Evolutionary conservation across 2,113 vertebrate species (phyloP).

Genomic region (Tylochromis polylepis): DNA sequence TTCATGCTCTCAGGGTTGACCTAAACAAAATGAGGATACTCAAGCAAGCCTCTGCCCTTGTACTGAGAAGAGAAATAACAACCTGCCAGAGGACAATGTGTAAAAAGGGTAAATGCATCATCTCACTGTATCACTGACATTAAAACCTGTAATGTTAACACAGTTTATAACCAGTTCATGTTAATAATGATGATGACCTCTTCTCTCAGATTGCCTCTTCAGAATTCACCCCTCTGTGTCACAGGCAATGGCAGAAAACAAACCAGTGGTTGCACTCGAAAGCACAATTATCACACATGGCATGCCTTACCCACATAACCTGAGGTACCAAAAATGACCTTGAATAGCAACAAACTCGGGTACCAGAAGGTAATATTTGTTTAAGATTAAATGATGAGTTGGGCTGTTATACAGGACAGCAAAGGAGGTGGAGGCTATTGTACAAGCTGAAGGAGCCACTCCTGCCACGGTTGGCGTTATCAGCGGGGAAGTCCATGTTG

Average conservation of each 20-base stretch:
- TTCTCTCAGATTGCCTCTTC: constrained; percentile 69
- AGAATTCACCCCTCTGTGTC: constrained; percentile 77
- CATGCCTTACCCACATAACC: constrained; percentile 86
- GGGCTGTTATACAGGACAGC: constrained; percentile 71
- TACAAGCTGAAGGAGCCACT: constrained; percentile 76
- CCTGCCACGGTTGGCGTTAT: constrained; percentile 84
- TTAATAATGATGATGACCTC: not conserved
- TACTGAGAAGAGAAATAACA: constrained; percentile 46
- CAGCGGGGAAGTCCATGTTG: constrained; percentile 77
- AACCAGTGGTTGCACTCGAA: constrained; percentile 84
- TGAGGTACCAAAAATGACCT: constrained; percentile 70
- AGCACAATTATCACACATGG: constrained; percentile 90
- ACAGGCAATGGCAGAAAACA: constrained; percentile 76
- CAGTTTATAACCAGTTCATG: not conserved
- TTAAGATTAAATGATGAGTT: not conserved
- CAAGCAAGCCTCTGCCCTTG: constrained; percentile 31
- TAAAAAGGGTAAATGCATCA: constrained; percentile 55
- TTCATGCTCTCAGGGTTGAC: not conserved
- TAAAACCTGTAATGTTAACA: no score
- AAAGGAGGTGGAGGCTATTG: constrained; percentile 80
- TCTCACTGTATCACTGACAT: not conserved
- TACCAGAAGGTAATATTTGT: not conserved
- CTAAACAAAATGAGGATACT: constrained; percentile 51
- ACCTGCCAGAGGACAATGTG: constrained; percentile 31
- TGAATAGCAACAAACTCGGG: not conserved